Base-by-base conservation (phyloP, 2,797 vertebrate genomes). In the Neostethus bicornis region DNA sequence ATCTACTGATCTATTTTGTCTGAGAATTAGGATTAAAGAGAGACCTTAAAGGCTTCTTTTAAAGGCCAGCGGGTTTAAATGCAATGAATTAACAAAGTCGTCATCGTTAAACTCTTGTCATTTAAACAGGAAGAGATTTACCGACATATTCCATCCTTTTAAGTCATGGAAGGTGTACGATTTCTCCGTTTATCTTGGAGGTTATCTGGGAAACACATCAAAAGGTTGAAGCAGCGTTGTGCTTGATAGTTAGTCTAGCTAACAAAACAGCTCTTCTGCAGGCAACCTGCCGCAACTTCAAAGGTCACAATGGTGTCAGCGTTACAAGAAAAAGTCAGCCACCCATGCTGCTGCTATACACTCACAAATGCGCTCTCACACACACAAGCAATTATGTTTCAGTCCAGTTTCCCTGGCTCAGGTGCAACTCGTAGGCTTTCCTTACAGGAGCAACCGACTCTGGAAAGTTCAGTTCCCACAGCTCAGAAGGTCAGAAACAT, bases 401-500 rank as follows among this genome's bases (percentile, higher is more conserved):
- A 37, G 54, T 50, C 11, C 50, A 44, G 70, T 67, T 53, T 70
- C 41, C 52, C 46, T 54, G 69, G 65, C 75, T 71, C 66, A 52
- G 35, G 75, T 57, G 66, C 70, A 66, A 71, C 52, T 68, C 75
- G 74, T 74, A 59, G 59, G 82, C 75, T 85, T 82, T 76, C 63
- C 76, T 79, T 61, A 68, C 81, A 42, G 66, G 61, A 52, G 70
- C 26, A 80, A 58, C 64, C 69, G 64, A 69, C 71, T 75, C 47
- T 16, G 64, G 74, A 77, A 88, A 80, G 84, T 85, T 84, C 81
- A 85, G 71, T 78, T 86, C 83, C 80, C 86, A 85, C 79, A 78
- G 74, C 83, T 72, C 80, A 79, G 71, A 88, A 87, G 86, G 86
- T 90, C 83, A 87, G 70, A 66, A 81, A 84, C 83, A 85, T 85